phyloP scores from a whole-genome alignment of 2,888 invertebrate genomes.

The Cactoblastis cactorum region DNA sequence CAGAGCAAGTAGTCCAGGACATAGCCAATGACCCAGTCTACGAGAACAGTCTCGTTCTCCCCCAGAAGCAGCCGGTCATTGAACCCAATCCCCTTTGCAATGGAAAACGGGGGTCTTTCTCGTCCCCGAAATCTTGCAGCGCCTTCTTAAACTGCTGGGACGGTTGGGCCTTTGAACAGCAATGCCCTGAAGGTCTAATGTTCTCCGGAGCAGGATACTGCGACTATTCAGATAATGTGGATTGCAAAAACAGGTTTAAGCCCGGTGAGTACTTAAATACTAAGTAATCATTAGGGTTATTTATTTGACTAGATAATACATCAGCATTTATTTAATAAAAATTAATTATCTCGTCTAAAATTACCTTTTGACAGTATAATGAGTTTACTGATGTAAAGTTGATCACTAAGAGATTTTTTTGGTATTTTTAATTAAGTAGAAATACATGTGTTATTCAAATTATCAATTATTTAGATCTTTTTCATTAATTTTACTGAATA shows the following conservation, averaged over 20 bases:
- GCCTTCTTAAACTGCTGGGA: conserved; percentile 87
- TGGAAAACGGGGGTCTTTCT: conserved; percentile 80
- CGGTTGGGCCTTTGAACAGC: conserved; percentile 82
- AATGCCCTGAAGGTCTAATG: conserved; percentile 80
- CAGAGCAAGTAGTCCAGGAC: conserved; percentile 58
- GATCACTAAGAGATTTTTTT: no score
- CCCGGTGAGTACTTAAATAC: conserved; percentile 38
- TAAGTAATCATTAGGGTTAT: background rate
- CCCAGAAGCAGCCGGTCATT: conserved; percentile 47
- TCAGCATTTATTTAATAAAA: background rate
- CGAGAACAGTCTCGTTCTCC: conserved; percentile 53
- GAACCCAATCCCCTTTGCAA: conserved; percentile 58
- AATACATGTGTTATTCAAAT: no score
- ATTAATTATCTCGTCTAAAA: conserved; percentile 9
- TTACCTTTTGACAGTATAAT: no score
- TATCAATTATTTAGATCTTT: no score
- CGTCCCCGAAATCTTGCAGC: conserved; percentile 78
- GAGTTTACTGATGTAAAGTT: no score
- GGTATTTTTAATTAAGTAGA: no score
- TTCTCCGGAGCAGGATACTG: conserved; percentile 82
- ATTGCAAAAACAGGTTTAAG: conserved; percentile 76
- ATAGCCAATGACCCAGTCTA: conserved; percentile 54
- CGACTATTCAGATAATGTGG: conserved; percentile 82
- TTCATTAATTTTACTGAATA: no score
- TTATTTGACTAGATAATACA: background rate